Evolutionary conservation across 2,797 vertebrate genomes (phyloP).

Genomic region (Schizothorax lantsangensis): DNA sequence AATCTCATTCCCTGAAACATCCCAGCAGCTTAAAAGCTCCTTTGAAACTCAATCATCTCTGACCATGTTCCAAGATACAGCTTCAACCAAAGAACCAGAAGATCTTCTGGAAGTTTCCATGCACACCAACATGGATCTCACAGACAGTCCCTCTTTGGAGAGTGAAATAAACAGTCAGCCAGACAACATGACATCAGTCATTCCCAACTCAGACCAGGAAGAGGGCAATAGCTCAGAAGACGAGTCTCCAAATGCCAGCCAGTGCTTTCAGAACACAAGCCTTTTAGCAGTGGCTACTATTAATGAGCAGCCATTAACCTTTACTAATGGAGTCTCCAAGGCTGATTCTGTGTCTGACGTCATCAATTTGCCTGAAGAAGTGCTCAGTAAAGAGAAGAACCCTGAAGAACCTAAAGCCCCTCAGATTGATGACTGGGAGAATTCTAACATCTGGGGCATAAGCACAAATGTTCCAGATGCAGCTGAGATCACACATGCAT

Average conservation of each 20-base stretch:
- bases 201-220: constrained; percentile 56
- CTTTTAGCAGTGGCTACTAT: neutral
- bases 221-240: constrained; percentile 63
- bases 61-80: constrained; percentile 17
- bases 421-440: constrained; percentile 46
- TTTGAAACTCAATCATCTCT: constrained; percentile 21
- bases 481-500: constrained; percentile 11
- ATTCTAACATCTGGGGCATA: neutral
- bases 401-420: constrained; percentile 26
- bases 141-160: constrained; percentile 50
- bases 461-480: constrained; percentile 10
- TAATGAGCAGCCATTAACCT: constrained; percentile 22
- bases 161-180: constrained; percentile 54
- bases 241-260: constrained; percentile 69
- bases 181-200: constrained; percentile 49
- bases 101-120: constrained; percentile 63
- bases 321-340: constrained; percentile 18
- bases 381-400: neutral
- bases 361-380: constrained; percentile 51
- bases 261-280: constrained; percentile 53
- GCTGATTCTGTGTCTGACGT: constrained; percentile 31
- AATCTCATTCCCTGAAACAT: constrained; percentile 42
- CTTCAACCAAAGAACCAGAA: constrained; percentile 51
- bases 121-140: constrained; percentile 58
- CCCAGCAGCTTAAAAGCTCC: constrained; percentile 37